Evolutionary conservation across 1,140 invertebrate species (phyloP), one percentile per base, ranked within the genome.

Genomic region (Papilio polytes): DNA sequence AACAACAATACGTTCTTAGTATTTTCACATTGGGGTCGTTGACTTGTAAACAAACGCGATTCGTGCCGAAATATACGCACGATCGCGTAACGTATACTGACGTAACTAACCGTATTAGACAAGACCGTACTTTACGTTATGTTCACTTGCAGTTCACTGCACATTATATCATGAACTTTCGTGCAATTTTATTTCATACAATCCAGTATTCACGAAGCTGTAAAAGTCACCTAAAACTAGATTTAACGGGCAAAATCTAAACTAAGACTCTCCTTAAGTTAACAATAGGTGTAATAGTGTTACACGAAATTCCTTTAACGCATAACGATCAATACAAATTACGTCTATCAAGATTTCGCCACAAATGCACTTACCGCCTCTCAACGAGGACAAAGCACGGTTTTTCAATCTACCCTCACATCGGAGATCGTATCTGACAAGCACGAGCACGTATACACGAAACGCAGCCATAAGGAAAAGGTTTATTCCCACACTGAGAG

Each of bases 1-100:
- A 88, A 85, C 80, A 93, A 93, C 90, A 92, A 92, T 91, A 91
- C 88, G 87, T 89, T 91, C 87, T 90, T 86, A 89, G 89, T 91
- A 91, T 91, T 92, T 88, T 88, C 81, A 80, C 63, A 87, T 86
- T 80, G 85, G 83, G 92, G 90, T 92, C 91, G 81, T 84, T 87
- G 92, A 90, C 92, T 87, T 84, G 89, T 92, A 92, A 92, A 91
- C 90, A 92, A 84, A 88, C 83, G 85, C 72, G 81, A 81, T 84
- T 80, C 81, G 82, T 84, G 85, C 85, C 80, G 77, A 82, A 59
- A 51, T 84, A 83, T 80, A 82, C 74, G 81, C 70, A 66, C 53
- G 76, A 73, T 73, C 56, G 76, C 82, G 84, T 84, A 83, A 80
- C 70, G 51, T 46, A 70, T 31, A 31, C 31, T 85, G 85, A 88